Evolutionary conservation across 2,797 vertebrate genomes (phyloP), one percentile per base, ranked within the genome.

Genomic region (Takifugu ocellatus): DNA sequence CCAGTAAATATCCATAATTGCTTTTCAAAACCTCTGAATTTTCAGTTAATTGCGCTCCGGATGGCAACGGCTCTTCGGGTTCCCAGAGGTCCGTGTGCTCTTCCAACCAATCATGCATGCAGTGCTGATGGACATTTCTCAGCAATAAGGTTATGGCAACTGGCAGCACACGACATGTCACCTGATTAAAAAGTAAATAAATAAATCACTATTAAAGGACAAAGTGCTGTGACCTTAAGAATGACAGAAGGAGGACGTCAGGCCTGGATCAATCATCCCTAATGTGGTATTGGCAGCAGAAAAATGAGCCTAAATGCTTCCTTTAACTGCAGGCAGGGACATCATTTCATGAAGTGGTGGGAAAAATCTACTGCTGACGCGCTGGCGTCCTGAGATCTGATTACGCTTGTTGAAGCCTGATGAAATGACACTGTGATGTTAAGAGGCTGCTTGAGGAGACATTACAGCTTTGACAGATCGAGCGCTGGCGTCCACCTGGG

Each of bases 1-100:
- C 33, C 33, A 70, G 61, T 77, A 78, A 79, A 84, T 66, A 71
- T 76, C 70, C 65, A 59, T 66, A 82, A 84, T 78, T 73, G 77
- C 62, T 39, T 58, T 52, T 68, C 27, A 79, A 68, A 77, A 63
- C 61, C 53, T 65, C 73, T 25, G 52, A 79, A 77, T 80, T 77
- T 85, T 60, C 72, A 51, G 36, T 62, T 64, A 74, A 70, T 71
- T 77, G 70, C 39, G 51, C 63, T 56, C 69, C 54, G 51, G 0
- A 24, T 57, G 56, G 67, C 55, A 61, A 44, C 24, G 5, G 54
- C 72, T 60, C 7, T 14, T 36, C 49, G 0, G 58, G 42, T 51
- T 61, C 57, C 71, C 67, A 68, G 68, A 77, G 68, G 66, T 42
- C 53, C 47, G 61, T 7, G 53, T 60, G 63, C 51, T 63, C 66